Percentiles rank a stretch among this genome's conserved stretches.
Conservation (phyloP, 2,888 invertebrate species). For the Agrypnus murinus region DNA sequence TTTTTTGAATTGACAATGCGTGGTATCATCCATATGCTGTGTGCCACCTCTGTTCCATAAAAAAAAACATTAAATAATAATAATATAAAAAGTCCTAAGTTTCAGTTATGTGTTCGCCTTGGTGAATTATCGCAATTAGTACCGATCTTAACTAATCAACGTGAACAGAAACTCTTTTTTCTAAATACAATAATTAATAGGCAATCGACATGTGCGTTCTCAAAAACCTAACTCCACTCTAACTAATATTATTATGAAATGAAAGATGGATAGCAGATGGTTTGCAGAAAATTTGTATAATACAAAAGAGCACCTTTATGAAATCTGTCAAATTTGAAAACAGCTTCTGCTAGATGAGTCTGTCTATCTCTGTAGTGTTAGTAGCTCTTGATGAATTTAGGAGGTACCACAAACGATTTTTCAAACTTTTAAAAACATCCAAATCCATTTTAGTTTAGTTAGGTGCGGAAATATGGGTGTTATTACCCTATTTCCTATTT, state of each 20-base stretch:
- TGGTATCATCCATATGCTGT: conserved; percentile 38
- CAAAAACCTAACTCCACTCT: conserved; percentile 31
- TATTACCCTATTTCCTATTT: conserved; percentile 46
- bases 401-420: conserved; percentile 42
- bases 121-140: conserved; percentile 40
- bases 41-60: neutral
- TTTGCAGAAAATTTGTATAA: conserved; percentile 46
- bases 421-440: conserved; percentile 10
- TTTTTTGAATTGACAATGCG: conserved; percentile 36
- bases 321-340: conserved; percentile 46
- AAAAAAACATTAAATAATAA: no score
- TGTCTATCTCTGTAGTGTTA: neutral
- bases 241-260: conserved; percentile 24
- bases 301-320: conserved; percentile 45
- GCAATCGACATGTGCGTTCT: conserved; percentile 45
- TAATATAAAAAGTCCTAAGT: conserved; percentile 2
- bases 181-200: conserved; percentile 24
- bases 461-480: conserved; percentile 48
- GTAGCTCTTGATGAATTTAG: conserved; percentile 42
- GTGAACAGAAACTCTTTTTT: conserved; percentile 20
- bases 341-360: conserved; percentile 1
- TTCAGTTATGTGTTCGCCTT: neutral
- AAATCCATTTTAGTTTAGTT: conserved; percentile 27
- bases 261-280: conserved; percentile 45
- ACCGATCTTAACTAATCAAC: conserved; percentile 39